Evolutionary conservation across 2,113 vertebrate genomes (phyloP).

Genomic region (Ceyx melanurus): DNA sequence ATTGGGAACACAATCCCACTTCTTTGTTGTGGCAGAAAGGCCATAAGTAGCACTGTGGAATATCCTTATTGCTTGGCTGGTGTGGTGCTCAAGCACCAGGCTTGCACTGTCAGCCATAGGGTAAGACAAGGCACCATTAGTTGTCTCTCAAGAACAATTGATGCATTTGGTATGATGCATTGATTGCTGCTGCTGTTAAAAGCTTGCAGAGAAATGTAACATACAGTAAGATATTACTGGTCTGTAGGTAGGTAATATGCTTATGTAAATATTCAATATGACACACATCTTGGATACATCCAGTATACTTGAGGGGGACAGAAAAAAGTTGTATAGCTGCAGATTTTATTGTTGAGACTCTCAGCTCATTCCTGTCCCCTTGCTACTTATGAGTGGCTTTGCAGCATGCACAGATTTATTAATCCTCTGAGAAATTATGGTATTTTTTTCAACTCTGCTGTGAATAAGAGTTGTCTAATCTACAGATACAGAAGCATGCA

Average conservation of each 20-base stretch:
- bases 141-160: neutral
- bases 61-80: neutral
- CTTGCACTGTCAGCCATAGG: neutral
- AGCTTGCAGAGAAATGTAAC: neutral
- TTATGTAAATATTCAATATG: fast-evolving
- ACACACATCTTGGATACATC: neutral
- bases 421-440: neutral
- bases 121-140: neutral
- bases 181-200: neutral
- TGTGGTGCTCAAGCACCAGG: neutral
- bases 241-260: neutral
- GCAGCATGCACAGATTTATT: neutral
- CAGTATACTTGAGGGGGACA: neutral
- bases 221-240: neutral
- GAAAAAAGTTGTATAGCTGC: neutral
- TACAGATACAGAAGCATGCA: neutral
- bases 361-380: neutral
- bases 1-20: neutral
- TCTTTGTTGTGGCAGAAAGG: neutral
- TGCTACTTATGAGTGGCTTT: neutral
- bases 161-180: neutral
- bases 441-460: neutral
- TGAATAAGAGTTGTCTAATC: neutral
- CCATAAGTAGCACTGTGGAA: no score
- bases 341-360: neutral